Conservation (phyloP, 2,888 invertebrate genomes). For the Plagiodera versicolora region DNA sequence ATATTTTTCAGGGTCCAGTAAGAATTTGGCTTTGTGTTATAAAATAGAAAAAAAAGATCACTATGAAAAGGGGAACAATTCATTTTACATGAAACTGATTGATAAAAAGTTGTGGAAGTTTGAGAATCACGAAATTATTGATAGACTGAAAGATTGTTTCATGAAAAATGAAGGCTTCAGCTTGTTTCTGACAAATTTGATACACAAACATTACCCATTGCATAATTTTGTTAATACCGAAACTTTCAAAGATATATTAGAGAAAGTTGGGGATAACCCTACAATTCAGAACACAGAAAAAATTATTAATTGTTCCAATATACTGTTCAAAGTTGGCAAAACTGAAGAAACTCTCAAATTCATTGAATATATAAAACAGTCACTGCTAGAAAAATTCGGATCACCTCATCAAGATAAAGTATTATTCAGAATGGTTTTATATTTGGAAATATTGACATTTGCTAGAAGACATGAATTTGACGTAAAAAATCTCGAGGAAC, state of each 20-base stretch:
- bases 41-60: slow-evolving; percentile 32
- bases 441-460: slow-evolving; percentile 22
- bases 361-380: slow-evolving; percentile 17
- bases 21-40: slow-evolving; percentile 28
- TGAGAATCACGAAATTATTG: slow-evolving; percentile 9
- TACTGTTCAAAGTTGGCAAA: slow-evolving; percentile 18
- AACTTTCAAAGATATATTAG: slow-evolving; percentile 16
- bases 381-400: slow-evolving; percentile 11
- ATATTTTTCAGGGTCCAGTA: slow-evolving; percentile 24
- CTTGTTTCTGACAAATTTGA: slow-evolving; percentile 21
- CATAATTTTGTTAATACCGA: slow-evolving; percentile 10
- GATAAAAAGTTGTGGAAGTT: slow-evolving; percentile 25
- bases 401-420: slow-evolving; percentile 9
- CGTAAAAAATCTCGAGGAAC: slow-evolving; percentile 11
- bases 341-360: slow-evolving; percentile 4
- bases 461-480: slow-evolving; percentile 15
- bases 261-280: slow-evolving; percentile 8
- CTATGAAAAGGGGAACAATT: slow-evolving; percentile 32
- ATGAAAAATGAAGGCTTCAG: slow-evolving; percentile 18
- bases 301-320: slow-evolving; percentile 25
- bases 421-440: slow-evolving; percentile 23
- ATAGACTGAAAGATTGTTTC: slow-evolving; percentile 16
- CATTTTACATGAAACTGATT: slow-evolving; percentile 27
- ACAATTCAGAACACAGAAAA: slow-evolving; percentile 26
- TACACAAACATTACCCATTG: slow-evolving; percentile 15